A percentile compares a stretch with the other conserved stretches of the same genome.
Evolutionary conservation across 2,113 vertebrate species (phyloP).

Genomic region (Perca schrenkii): DNA sequence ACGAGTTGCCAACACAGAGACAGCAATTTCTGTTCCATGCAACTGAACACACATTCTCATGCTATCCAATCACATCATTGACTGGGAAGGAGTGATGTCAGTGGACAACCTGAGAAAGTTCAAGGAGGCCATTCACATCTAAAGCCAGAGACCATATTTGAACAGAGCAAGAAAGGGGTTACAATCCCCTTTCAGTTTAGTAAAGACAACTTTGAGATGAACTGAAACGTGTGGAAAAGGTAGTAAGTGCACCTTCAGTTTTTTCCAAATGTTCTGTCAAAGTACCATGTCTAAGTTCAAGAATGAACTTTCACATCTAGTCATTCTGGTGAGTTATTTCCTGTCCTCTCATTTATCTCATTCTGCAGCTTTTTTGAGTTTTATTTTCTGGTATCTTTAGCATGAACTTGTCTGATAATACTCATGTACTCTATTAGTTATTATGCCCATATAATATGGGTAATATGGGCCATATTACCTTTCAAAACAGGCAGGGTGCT

Average conservation of each 20-base stretch:
- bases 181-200: not conserved
- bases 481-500: not conserved
- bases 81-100: not conserved
- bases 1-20: constrained; percentile 45
- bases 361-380: not conserved
- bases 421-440: not conserved
- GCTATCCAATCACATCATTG: not conserved
- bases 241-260: not conserved
- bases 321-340: not conserved
- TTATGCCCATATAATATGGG: no score
- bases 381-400: no score
- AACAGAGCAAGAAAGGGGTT: not conserved
- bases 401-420: not conserved
- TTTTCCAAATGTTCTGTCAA: not conserved
- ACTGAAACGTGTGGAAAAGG: not conserved
- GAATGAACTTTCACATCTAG: not conserved
- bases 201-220: not conserved
- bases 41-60: constrained; percentile 20
- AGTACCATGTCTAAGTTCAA: not conserved
- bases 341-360: not conserved
- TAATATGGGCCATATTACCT: not conserved
- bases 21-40: constrained; percentile 11
- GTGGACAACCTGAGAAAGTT: not conserved
- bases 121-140: not conserved
- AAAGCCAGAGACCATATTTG: not conserved